Base-by-base conservation (phyloP, 1,140 invertebrate species). In the Delia radicum region DNA sequence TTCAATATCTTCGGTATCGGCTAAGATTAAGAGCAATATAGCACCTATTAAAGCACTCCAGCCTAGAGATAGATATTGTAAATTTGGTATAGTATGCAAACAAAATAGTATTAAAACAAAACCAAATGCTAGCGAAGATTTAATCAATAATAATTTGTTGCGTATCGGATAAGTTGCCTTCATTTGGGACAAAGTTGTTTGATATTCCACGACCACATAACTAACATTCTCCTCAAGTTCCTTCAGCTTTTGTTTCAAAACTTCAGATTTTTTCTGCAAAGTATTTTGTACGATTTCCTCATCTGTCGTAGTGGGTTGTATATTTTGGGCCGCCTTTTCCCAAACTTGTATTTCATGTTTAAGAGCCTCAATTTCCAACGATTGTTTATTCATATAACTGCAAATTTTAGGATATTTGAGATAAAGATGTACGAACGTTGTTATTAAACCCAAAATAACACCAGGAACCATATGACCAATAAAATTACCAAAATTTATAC, bases 401-500 rank as follows among this genome's bases (percentile, higher is more conserved):
- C 88, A 88, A n/a, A 91, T 87, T 73, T 94, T 89, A 33, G 92
- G 87, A 81, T 93, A 95, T 77, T 91, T 91, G 15, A 89, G 89
- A 21, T 92, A 85, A n/a, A 95, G 80, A 75, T 93, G 90, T 2
- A 90, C 80, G 80, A 93, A 92, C 0, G 92, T 90, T 1, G 90
- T 89, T 0, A 92, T 72, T 7, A 90, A 80, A 1, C 92, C 90
- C 1, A 95, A 78, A 3, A 94, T 61, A 1, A 94, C 90, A 1
- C 93, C 93, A 2, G 92, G 83, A 1, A 90, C 87, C 91, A 95
- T 93, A 83, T 96, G 94, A 0, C 91, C 4, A 0, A 91, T 92
- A 85, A 95, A 96, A 0, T 87, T 90, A 6, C 90, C 87, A 87
- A 96, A 96, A 78, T 91, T 90, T 21, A 95, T 89, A n/a, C 93